phyloP scores from a whole-genome alignment of 2,888 invertebrate species.

The Noctua janthe region DNA sequence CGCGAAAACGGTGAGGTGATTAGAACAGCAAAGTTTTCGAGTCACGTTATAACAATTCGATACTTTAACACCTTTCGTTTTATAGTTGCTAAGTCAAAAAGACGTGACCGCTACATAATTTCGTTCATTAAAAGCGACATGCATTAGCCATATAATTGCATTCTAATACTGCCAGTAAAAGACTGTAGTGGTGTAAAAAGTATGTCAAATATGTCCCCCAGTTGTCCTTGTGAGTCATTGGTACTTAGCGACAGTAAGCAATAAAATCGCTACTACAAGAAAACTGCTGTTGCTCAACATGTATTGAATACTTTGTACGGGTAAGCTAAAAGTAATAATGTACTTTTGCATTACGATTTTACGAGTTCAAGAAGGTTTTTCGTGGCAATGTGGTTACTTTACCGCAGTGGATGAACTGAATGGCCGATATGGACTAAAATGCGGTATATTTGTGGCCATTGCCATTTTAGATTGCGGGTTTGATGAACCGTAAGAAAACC shows the following conservation, averaged over 20 bases:
- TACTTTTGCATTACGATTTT: constrained; percentile 38
- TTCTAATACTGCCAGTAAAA: constrained; percentile 35
- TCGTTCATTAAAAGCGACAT: constrained; percentile 20
- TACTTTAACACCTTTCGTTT: constrained; percentile 20
- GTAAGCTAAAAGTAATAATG: constrained; percentile 52
- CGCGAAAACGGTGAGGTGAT: neutral
- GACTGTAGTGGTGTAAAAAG: constrained; percentile 46
- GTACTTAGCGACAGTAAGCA: constrained; percentile 52
- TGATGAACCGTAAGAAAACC: constrained; percentile 9
- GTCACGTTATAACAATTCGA: constrained; percentile 3
- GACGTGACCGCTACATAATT: constrained; percentile 48
- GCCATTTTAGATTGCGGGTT: constrained; percentile 9
- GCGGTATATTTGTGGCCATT: neutral
- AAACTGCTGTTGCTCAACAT: constrained; percentile 59
- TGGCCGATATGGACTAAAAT: constrained; percentile 2
- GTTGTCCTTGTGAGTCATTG: constrained; percentile 61
- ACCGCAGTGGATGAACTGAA: constrained; percentile 12
- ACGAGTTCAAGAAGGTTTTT: constrained; percentile 44
- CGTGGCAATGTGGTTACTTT: constrained; percentile 17
- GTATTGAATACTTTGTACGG: constrained; percentile 46
- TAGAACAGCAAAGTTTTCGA: neutral
- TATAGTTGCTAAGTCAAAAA: neutral
- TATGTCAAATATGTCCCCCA: constrained; percentile 51
- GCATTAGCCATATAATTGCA: constrained; percentile 22
- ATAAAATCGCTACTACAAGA: constrained; percentile 54